Evolutionary conservation across 2,113 vertebrate species (phyloP).

Genomic region (Brachyhypopomus gauderio): DNA sequence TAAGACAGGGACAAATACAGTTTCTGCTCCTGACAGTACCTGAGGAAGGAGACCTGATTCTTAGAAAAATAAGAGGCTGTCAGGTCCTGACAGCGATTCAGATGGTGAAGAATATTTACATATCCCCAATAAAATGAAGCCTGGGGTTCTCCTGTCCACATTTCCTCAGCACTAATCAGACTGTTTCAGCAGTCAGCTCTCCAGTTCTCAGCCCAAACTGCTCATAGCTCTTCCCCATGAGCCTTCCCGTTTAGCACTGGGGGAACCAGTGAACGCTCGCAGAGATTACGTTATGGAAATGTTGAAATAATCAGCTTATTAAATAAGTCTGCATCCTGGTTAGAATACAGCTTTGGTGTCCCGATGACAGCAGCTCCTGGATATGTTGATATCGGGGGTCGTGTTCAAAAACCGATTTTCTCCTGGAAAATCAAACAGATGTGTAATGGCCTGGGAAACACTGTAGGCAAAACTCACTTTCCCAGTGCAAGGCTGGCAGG

Average conservation of each 20-base stretch:
- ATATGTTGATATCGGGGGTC: not conserved
- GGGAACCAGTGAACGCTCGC: not conserved
- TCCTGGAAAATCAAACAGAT: no score
- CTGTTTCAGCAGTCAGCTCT: not conserved
- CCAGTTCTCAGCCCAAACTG: not conserved
- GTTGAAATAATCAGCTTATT: not conserved
- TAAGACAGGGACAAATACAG: not conserved
- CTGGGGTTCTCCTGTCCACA: not conserved
- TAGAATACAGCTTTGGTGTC: not conserved
- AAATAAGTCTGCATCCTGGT: not conserved
- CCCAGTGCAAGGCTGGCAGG: not conserved
- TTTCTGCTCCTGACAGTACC: not conserved
- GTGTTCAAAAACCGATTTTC: no score
- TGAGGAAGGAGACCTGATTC: not conserved
- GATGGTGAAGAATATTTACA: not conserved
- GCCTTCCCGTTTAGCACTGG: not conserved
- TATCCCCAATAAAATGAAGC: not conserved
- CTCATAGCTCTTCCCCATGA: not conserved
- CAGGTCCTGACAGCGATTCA: not conserved
- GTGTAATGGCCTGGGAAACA: not conserved
- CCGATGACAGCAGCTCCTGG: not conserved
- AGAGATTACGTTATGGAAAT: not conserved
- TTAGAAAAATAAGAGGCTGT: not conserved
- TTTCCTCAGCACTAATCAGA: slow-evolving; percentile 7
- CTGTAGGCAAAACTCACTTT: not conserved